Percentiles rank a stretch among this genome's conserved stretches.
These are phyloP conservation scores for Ferdinandea cuprea DNA, from an alignment of 2,888 invertebrate genomes.

Conservation along the genomic window DNA sequence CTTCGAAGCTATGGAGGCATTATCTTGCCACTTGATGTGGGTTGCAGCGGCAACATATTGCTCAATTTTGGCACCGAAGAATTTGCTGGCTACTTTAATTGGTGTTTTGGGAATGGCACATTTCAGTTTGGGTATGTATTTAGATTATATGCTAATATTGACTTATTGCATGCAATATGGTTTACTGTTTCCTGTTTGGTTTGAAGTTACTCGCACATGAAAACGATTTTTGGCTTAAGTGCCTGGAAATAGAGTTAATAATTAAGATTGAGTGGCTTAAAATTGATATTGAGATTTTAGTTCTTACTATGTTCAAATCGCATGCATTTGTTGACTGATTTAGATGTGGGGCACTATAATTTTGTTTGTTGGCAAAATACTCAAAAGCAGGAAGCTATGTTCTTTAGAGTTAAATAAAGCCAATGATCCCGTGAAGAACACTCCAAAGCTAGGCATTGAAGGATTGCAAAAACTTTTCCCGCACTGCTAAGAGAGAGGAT, in stretches of 20 bases:
- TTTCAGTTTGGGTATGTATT: conserved; percentile 87
- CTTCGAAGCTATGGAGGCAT: conserved; percentile 93
- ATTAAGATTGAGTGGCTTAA: conserved; percentile 1
- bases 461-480: too few relatives aligned
- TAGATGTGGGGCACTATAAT: not conserved
- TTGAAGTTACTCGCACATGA: conserved; percentile 1
- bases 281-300: not conserved
- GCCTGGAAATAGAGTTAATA: conserved; percentile 2
- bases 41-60: conserved; percentile 95
- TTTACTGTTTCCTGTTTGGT: not conserved
- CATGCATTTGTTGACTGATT: not conserved
- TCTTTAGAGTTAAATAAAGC: too few relatives aligned
- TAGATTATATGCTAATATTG: conserved; percentile 36
- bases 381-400: too few relatives aligned
- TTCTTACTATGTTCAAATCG: not conserved
- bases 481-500: too few relatives aligned
- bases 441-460: too few relatives aligned
- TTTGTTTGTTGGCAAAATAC: too few relatives aligned
- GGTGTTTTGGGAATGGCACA: conserved; percentile 95
- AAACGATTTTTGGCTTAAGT: conserved; percentile 7
- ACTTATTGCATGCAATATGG: conserved; percentile 10
- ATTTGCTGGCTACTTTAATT: conserved; percentile 92
- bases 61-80: conserved; percentile 92
- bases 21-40: conserved; percentile 95
- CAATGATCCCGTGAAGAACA: too few relatives aligned